Percentiles rank a stretch among this genome's conserved stretches.
phyloP scores from a whole-genome alignment of 2,888 invertebrate genomes.

The Doris montereyensis region DNA sequence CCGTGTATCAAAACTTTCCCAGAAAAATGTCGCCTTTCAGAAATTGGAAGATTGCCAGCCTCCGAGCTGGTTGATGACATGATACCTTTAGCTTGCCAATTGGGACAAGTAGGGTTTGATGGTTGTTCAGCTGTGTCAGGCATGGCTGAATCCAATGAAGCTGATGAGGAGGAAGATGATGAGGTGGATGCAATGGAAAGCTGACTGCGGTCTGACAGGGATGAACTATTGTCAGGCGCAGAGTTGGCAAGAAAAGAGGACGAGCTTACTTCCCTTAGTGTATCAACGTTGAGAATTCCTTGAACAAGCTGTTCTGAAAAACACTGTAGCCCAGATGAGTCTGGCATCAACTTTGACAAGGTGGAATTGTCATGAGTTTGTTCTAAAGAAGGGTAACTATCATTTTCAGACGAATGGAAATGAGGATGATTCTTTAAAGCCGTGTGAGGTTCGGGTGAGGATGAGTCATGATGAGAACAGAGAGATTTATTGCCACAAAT shows the following conservation, averaged over 20 bases:
- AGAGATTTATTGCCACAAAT: too few relatives aligned
- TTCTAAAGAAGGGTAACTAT: too few relatives aligned
- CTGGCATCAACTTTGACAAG: too few relatives aligned
- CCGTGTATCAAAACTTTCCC: neutral
- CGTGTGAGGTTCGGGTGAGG: too few relatives aligned
- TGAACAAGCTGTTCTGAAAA: constrained; percentile 38
- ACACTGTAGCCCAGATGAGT: constrained; percentile 20
- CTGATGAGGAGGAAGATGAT: constrained; percentile 28
- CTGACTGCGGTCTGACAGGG: constrained; percentile 9
- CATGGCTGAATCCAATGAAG: neutral
- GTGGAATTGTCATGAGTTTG: too few relatives aligned
- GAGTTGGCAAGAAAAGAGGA: constrained; percentile 23
- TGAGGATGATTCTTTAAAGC: too few relatives aligned
- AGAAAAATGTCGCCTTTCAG: neutral
- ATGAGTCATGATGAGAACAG: too few relatives aligned
- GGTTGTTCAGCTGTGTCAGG: neutral
- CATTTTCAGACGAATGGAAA: too few relatives aligned
- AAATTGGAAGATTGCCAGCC: neutral
- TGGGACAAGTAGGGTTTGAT: neutral
- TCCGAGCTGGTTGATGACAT: neutral
- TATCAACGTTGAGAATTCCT: constrained; percentile 34
- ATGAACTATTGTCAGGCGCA: constrained; percentile 33
- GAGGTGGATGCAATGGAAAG: constrained; percentile 25
- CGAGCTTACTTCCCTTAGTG: constrained; percentile 31
- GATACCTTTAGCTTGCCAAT: too few relatives aligned